phyloP scores from a whole-genome alignment of 2,888 invertebrate genomes.

The Petrolisthes manimaculis region DNA sequence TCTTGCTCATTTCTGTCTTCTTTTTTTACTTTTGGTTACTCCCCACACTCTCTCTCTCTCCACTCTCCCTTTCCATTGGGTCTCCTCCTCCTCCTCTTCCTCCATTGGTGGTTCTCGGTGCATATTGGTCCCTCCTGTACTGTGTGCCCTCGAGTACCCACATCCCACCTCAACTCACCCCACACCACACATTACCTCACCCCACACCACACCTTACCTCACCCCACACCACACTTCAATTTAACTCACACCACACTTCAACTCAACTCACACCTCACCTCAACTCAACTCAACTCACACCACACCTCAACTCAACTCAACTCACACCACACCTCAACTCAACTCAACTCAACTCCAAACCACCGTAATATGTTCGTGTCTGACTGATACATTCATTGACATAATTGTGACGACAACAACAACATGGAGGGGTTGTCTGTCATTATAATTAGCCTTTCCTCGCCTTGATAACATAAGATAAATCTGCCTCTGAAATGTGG shows the following conservation, averaged over 20 bases:
- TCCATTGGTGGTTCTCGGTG: neutral
- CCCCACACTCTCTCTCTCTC: neutral
- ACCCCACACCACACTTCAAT: neutral
- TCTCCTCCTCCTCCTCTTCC: neutral
- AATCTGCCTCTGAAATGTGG: slow-evolving; percentile 10
- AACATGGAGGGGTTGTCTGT: slow-evolving; percentile 24
- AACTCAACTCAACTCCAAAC: too few relatives aligned
- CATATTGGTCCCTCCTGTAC: too few relatives aligned
- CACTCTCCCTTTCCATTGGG: neutral
- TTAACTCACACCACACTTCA: too few relatives aligned
- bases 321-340: too few relatives aligned
- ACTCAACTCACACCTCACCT: too few relatives aligned
- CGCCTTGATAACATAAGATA: neutral
- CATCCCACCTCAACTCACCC: neutral
- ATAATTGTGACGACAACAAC: neutral
- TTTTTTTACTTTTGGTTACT: too few relatives aligned
- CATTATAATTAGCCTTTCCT: slow-evolving; percentile 7
- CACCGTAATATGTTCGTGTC: too few relatives aligned
- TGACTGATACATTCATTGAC: too few relatives aligned
- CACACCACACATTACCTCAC: neutral
- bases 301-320: too few relatives aligned
- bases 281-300: too few relatives aligned
- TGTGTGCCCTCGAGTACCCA: neutral
- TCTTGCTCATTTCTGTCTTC: too few relatives aligned
- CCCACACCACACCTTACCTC: neutral